Evolutionary conservation across 1,140 invertebrate genomes (phyloP).

Genomic region (Orchestia grillus): DNA sequence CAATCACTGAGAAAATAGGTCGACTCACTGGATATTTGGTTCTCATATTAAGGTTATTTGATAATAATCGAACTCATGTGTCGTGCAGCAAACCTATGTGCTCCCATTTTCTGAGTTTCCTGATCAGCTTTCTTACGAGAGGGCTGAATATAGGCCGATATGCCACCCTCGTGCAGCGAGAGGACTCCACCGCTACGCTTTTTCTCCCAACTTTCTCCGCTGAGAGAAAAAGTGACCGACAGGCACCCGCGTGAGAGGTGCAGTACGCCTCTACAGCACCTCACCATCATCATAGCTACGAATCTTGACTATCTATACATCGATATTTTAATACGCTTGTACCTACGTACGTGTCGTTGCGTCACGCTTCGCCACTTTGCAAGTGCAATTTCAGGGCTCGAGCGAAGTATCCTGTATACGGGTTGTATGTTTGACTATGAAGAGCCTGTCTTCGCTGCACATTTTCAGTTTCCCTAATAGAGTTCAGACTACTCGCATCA

Average conservation of each 20-base stretch:
- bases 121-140: not conserved
- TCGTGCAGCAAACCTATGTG: not conserved
- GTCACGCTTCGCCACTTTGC: too few species aligned
- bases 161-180: not conserved
- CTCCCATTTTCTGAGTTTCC: not conserved
- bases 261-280: not conserved
- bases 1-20: too few species aligned
- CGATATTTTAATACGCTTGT: too few species aligned
- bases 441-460: too few species aligned
- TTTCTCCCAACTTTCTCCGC: slow-evolving; percentile 2
- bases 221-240: slow-evolving; percentile 31
- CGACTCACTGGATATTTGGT: too few species aligned
- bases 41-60: too few species aligned
- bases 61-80: not conserved
- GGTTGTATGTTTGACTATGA: too few species aligned
- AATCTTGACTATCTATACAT: not conserved
- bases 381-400: too few species aligned
- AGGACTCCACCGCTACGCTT: not conserved
- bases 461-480: too few species aligned
- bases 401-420: too few species aligned
- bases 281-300: not conserved
- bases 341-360: too few species aligned
- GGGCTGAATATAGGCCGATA: not conserved
- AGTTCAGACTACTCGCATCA: too few species aligned
- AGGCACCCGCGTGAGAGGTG: not conserved